These are phyloP conservation scores for Xestia ashworthii DNA, from an alignment of 2,888 invertebrate genomes.

Conservation along the genomic window DNA sequence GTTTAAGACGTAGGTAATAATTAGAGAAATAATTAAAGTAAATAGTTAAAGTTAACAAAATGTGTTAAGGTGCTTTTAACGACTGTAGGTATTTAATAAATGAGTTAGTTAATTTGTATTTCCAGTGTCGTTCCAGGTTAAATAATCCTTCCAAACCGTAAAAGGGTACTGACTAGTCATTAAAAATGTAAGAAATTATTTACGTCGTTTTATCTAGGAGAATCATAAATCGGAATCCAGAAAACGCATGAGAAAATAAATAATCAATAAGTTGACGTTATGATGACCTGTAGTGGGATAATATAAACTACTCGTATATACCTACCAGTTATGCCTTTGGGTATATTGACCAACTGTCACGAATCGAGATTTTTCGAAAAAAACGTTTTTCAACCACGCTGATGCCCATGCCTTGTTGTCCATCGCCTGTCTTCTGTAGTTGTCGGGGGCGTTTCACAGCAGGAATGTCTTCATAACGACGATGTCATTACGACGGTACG, in stretches of 20 bases:
- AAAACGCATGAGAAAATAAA: not conserved
- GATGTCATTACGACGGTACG: constrained; percentile 57
- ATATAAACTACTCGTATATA: not conserved
- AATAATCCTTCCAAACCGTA: not conserved
- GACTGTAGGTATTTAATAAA: constrained; percentile 17
- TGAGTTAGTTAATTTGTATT: constrained; percentile 1
- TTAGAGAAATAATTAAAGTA: no score
- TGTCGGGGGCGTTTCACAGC: constrained; percentile 50
- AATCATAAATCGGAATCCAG: not conserved
- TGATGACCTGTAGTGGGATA: not conserved
- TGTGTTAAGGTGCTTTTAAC: constrained; percentile 22
- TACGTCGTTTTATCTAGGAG: not conserved
- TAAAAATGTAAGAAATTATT: not conserved
- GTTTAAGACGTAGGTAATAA: constrained; percentile 12
- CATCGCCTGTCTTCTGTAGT: constrained; percentile 14
- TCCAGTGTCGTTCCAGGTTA: not conserved
- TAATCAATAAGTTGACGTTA: not conserved
- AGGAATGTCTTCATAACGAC: constrained; percentile 69
- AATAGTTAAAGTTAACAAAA: constrained; percentile 8
- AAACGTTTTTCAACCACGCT: not conserved
- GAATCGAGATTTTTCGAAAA: not conserved
- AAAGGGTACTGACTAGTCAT: not conserved
- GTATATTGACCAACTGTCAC: not conserved
- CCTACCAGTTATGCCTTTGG: not conserved
- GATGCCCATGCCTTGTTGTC: not conserved